A percentile compares a stretch with the other conserved stretches of the same genome.
Conservation (phyloP, 2,113 vertebrate genomes). For the Carollia perspicillata region DNA sequence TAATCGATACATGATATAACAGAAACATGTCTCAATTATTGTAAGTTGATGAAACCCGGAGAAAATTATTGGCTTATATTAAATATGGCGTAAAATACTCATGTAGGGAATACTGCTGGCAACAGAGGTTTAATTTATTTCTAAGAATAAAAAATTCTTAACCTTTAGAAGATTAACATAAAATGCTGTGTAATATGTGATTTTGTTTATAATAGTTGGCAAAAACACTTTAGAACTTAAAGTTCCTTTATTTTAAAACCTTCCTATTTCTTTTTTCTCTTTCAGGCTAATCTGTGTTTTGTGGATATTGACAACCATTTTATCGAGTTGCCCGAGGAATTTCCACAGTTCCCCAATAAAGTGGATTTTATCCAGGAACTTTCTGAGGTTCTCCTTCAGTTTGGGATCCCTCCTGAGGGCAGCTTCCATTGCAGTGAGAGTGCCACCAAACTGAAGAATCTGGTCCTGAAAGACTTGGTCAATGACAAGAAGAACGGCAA, state of each 20-base stretch:
- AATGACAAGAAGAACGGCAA: conserved; percentile 95
- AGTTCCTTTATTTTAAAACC: neutral
- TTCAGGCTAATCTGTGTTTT: conserved; percentile 95
- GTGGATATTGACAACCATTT: conserved; percentile 96
- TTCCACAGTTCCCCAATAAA: conserved; percentile 94
- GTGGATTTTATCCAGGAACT: conserved; percentile 94
- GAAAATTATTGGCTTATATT: neutral
- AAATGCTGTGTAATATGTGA: neutral
- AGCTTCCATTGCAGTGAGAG: conserved; percentile 83
- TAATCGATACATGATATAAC: neutral
- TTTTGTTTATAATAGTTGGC: conserved; percentile 16
- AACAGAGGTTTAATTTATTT: neutral
- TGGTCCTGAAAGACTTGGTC: conserved; percentile 91
- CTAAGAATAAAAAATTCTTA: conserved; percentile 16
- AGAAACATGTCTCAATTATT: neutral
- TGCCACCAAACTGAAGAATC: conserved; percentile 84
- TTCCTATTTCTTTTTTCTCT: conserved; percentile 32
- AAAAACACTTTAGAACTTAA: conserved; percentile 8
- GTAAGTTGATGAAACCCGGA: neutral
- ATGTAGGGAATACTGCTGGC: neutral
- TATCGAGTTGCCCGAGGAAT: conserved; percentile 92
- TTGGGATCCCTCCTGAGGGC: conserved; percentile 86
- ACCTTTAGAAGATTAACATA: neutral
- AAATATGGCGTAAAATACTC: neutral
- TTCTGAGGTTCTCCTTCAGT: conserved; percentile 90